Evolutionary conservation across 2,113 vertebrate species (phyloP).

Genomic region (Sphyrna mokarran): DNA sequence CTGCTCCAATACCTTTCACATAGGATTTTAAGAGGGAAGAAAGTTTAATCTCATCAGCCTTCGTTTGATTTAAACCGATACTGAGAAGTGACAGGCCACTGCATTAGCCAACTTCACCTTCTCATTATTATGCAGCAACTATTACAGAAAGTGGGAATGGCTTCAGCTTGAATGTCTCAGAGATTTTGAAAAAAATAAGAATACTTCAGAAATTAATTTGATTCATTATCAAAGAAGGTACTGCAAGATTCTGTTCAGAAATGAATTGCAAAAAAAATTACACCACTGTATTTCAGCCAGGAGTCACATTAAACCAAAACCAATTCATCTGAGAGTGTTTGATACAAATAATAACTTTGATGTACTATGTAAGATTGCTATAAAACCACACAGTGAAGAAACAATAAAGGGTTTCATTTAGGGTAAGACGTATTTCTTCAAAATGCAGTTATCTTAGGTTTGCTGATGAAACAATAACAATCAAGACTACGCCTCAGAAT

Average conservation of each 20-base stretch:
- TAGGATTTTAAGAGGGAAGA: not conserved
- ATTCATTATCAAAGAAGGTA: not conserved
- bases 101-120: not conserved
- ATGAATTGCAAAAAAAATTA: not conserved
- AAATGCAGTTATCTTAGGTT: constrained; percentile 1
- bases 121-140: not conserved
- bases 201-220: not conserved
- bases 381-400: not conserved
- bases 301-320: not conserved
- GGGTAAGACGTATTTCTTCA: not conserved
- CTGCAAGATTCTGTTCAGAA: not conserved
- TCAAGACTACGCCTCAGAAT: not conserved
- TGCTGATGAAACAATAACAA: not conserved
- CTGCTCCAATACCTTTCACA: not conserved
- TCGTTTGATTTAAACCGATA: not conserved
- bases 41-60: not conserved
- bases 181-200: not conserved
- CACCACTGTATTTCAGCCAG: not conserved
- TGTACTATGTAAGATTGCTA: not conserved
- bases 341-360: not conserved
- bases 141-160: not conserved
- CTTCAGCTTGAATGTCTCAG: not conserved
- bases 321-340: not conserved
- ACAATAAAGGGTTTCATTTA: not conserved
- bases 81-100: not conserved